Evolutionary conservation across 2,888 invertebrate species (phyloP).

Genomic region (Helleia helle): DNA sequence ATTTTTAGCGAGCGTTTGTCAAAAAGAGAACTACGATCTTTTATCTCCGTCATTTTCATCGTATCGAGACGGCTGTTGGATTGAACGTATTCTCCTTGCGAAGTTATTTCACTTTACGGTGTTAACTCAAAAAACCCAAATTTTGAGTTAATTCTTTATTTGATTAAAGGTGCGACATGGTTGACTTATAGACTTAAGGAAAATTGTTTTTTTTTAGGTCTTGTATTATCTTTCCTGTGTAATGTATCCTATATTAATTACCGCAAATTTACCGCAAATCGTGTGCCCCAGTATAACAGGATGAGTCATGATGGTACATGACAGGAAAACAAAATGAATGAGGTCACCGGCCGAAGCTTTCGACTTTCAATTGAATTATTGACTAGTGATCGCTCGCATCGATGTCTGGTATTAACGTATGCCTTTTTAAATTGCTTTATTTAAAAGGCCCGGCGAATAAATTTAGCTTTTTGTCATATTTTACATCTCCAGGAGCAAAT

Average conservation of each 20-base stretch:
- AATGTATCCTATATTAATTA: no score
- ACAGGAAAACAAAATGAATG: conserved; percentile 15
- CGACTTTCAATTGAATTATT: conserved; percentile 15
- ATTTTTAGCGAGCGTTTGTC: no score
- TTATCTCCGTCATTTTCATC: no score
- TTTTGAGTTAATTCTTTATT: no score
- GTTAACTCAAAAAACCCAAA: no score
- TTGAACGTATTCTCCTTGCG: no score
- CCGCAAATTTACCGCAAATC: conserved; percentile 2
- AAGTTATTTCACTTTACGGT: no score
- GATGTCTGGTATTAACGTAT: conserved; percentile 5
- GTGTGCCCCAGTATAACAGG: conserved; percentile 7
- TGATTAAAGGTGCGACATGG: no score
- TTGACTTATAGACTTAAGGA: conserved; percentile 3
- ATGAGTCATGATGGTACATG: conserved; percentile 14
- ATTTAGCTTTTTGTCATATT: neutral
- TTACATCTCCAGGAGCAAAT: no score
- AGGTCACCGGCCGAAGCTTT: conserved; percentile 16
- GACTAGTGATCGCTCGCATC: conserved; percentile 12
- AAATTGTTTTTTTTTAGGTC: conserved; percentile 3
- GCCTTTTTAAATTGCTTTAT: conserved; percentile 5
- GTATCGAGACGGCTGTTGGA: no score
- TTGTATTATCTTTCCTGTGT: no score
- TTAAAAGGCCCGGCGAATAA: neutral
- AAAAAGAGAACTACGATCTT: no score